Conservation (phyloP, 2,797 vertebrate species). For the Cryptoprocta ferox region DNA sequence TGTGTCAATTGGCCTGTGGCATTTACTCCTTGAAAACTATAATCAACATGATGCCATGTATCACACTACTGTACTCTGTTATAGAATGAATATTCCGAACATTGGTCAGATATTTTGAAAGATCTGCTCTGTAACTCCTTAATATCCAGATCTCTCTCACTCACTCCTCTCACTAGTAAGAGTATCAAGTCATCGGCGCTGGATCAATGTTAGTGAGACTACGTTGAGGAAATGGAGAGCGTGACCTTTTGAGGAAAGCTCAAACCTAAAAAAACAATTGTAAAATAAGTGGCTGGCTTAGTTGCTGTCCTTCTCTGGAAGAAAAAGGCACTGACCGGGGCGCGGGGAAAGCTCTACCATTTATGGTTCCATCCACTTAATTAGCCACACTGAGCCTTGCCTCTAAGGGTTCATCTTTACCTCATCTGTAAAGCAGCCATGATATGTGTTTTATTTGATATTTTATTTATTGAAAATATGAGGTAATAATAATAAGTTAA, state of each 20-base stretch:
- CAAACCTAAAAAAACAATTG: not conserved
- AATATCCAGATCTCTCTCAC: not conserved
- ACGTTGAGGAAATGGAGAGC: not conserved
- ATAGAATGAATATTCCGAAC: not conserved
- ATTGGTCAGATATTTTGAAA: slow-evolving; percentile 16
- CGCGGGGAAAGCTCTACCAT: not conserved
- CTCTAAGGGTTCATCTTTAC: not conserved
- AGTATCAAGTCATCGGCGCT: slow-evolving; percentile 1
- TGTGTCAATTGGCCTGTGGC: not conserved
- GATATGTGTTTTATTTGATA: not conserved
- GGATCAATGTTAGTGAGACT: slow-evolving; percentile 36
- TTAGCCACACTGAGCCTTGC: not conserved
- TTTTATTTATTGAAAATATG: not conserved
- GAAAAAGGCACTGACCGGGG: not conserved
- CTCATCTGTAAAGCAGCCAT: not conserved
- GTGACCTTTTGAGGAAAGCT: slow-evolving; percentile 9
- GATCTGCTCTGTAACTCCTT: not conserved
- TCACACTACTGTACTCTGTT: not conserved
- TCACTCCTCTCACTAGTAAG: not conserved
- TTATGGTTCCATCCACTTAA: not conserved
- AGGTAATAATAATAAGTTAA: not conserved
- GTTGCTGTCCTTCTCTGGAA: not conserved
- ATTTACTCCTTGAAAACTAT: not conserved
- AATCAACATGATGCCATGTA: not conserved
- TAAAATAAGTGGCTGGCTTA: slow-evolving; percentile 14